phyloP scores from a whole-genome alignment of 2,797 vertebrate species.

The Microtus californicus region DNA sequence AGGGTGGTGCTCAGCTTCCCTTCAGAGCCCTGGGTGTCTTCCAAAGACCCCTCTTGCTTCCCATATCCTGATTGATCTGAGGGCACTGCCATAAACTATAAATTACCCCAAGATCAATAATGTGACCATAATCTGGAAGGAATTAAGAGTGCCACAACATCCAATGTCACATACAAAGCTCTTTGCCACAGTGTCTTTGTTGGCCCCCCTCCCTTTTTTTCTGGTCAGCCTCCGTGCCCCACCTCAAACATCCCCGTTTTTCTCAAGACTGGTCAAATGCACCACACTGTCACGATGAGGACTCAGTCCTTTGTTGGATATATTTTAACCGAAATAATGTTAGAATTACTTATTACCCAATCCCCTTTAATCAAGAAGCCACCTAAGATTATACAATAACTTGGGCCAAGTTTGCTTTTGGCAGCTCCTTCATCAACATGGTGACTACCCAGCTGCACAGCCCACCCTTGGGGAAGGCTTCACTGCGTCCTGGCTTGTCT shows the following conservation, averaged over 20 bases:
- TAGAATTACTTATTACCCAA: conserved; percentile 48
- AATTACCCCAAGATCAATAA: neutral
- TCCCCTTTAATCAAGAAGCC: conserved; percentile 49
- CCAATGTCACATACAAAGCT: neutral
- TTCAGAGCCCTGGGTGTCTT: too few species aligned
- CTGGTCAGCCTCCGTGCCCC: neutral
- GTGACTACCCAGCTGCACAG: neutral
- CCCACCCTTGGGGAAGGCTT: neutral
- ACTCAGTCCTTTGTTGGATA: neutral
- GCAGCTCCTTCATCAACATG: neutral
- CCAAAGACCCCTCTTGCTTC: neutral
- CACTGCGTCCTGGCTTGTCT: neutral
- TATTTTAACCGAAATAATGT: conserved; percentile 59
- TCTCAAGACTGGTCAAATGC: neutral
- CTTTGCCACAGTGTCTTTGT: fast-evolving
- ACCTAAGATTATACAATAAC: conserved; percentile 27
- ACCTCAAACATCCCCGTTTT: neutral
- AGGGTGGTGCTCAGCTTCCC: too few species aligned
- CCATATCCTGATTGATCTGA: neutral
- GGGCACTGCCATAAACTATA: neutral
- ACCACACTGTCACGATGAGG: neutral
- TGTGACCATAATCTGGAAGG: fast-evolving
- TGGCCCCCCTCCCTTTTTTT: neutral
- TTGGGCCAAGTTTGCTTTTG: neutral
- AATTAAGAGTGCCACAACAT: fast-evolving